Percentiles rank a stretch among this genome's conserved stretches.
phyloP scores from a whole-genome alignment of 2,888 invertebrate species.

The Ichneumon xanthorius region DNA sequence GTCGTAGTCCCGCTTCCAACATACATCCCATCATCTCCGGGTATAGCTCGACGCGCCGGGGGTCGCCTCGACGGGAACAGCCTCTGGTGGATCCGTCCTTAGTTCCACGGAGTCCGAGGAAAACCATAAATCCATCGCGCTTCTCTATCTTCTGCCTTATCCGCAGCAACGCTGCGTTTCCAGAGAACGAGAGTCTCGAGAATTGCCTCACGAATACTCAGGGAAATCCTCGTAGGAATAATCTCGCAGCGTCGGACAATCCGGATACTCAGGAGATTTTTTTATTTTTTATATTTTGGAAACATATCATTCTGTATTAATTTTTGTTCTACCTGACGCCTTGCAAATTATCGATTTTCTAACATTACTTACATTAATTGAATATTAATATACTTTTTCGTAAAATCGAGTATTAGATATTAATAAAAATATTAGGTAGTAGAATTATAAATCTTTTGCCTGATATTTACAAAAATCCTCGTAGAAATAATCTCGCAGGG shows the following conservation, averaged over 20 bases:
- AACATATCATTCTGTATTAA: too few relatives aligned
- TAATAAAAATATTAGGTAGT: neutral
- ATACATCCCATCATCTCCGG: constrained; percentile 72
- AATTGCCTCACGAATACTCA: constrained; percentile 53
- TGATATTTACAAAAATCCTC: neutral
- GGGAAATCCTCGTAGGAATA: neutral
- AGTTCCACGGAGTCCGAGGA: constrained; percentile 49
- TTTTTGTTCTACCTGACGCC: too few relatives aligned
- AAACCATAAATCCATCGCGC: constrained; percentile 81
- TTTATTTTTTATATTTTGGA: too few relatives aligned
- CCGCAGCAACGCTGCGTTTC: constrained; percentile 68
- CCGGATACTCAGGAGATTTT: too few relatives aligned
- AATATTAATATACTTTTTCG: too few relatives aligned
- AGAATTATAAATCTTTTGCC: too few relatives aligned
- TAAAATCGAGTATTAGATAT: too few relatives aligned
- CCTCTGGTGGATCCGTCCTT: constrained; percentile 26
- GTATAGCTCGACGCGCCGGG: constrained; percentile 49
- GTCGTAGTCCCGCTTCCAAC: constrained; percentile 68
- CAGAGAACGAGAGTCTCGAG: constrained; percentile 65
- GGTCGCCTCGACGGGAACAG: neutral
- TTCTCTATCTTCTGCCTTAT: constrained; percentile 78
- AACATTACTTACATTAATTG: too few relatives aligned
- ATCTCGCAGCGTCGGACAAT: constrained; percentile 1
- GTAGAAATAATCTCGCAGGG: neutral
- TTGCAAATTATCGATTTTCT: too few relatives aligned